Conservation (phyloP, 2,113 vertebrate species). For the Mohoua ochrocephala region DNA sequence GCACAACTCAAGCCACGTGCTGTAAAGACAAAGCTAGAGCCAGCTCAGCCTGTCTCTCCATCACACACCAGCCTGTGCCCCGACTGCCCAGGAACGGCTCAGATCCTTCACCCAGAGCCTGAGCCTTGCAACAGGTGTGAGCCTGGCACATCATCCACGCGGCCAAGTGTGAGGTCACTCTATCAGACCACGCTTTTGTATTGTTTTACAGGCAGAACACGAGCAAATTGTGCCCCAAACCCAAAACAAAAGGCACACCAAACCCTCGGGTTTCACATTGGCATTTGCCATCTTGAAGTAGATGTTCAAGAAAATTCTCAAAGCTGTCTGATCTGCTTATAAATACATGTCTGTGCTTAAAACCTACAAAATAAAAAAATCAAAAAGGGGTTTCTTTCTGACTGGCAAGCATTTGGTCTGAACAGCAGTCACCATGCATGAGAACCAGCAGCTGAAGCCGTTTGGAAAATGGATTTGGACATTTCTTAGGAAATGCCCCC, state of each 20-base stretch:
- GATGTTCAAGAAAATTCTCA: not conserved
- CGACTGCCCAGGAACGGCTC: not conserved
- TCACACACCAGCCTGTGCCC: not conserved
- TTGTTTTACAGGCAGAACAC: not conserved
- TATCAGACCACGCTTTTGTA: rapidly evolving
- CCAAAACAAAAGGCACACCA: not conserved
- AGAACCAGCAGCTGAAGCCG: not conserved
- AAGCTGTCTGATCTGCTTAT: not conserved
- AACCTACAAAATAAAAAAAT: not conserved
- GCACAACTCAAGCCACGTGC: rapidly evolving
- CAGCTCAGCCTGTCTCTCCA: not conserved
- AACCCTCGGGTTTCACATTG: not conserved
- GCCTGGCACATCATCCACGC: rapidly evolving
- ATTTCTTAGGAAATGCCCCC: not conserved
- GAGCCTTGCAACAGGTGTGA: not conserved
- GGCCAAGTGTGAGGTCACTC: not conserved
- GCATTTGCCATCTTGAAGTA: not conserved
- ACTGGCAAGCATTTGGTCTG: not conserved
- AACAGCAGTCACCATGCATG: not conserved
- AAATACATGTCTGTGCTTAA: not conserved
- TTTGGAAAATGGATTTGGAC: not conserved
- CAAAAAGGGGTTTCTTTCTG: not conserved
- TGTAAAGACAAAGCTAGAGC: not conserved
- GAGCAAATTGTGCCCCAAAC: not conserved
- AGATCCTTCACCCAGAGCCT: not conserved